These are phyloP conservation scores for Anoplophora glabripennis DNA, from an alignment of 1,140 invertebrate genomes.

Conservation along the genomic window DNA sequence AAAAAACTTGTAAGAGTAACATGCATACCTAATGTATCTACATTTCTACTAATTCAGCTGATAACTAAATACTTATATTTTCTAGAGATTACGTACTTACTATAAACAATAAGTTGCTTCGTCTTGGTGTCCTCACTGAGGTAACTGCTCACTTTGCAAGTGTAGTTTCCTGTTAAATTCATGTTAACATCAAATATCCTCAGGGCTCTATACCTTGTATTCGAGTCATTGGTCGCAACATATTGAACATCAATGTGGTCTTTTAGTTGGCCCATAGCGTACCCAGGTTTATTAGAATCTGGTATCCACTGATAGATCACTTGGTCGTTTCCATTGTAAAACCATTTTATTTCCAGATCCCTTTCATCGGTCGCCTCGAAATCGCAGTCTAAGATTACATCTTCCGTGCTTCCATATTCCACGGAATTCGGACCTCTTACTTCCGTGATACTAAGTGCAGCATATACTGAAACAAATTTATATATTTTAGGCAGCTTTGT, in stretches of 20 bases:
- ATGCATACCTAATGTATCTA: no score
- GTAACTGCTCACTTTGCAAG: slow-evolving; percentile 36
- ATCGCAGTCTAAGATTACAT: slow-evolving; percentile 38
- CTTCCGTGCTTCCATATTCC: slow-evolving; percentile 20
- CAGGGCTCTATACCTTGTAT: slow-evolving; percentile 35
- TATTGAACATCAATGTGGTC: slow-evolving; percentile 32
- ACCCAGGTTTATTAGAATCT: slow-evolving; percentile 5
- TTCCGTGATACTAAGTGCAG: slow-evolving; percentile 33
- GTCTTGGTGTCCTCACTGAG: slow-evolving; percentile 24
- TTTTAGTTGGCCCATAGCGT: slow-evolving; percentile 25
- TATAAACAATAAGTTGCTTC: slow-evolving; percentile 39
- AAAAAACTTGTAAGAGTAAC: no score
- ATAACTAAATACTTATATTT: neutral
- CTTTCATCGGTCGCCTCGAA: slow-evolving; percentile 28
- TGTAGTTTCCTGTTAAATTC: slow-evolving; percentile 38
- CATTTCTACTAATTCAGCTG: neutral
- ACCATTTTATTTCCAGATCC: slow-evolving; percentile 40
- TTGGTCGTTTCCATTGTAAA: slow-evolving; percentile 31
- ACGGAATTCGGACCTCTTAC: slow-evolving; percentile 32
- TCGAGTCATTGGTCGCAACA: slow-evolving; percentile 26
- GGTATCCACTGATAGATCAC: slow-evolving; percentile 43
- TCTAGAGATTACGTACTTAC: slow-evolving; percentile 33
- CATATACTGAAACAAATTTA: slow-evolving; percentile 30
- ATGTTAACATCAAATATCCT: slow-evolving; percentile 31
- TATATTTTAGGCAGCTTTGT: neutral